Evolutionary conservation across 2,888 invertebrate species (phyloP).

Genomic region (Pachliopta kotzebuea): DNA sequence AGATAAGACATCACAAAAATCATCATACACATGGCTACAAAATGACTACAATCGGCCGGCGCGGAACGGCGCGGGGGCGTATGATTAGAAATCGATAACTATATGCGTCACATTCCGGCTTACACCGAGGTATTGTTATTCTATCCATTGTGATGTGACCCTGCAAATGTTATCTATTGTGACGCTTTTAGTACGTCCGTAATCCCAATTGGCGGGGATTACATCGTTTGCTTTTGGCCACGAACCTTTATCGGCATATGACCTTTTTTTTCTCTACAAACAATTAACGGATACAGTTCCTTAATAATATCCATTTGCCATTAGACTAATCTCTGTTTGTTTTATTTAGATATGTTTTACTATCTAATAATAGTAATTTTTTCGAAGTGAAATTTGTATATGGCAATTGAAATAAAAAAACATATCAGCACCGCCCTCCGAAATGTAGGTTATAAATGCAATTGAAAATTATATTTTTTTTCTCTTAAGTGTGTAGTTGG

Average conservation of each 20-base stretch:
- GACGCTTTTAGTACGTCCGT: constrained; percentile 58
- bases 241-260: constrained; percentile 35
- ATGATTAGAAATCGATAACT: constrained; percentile 74
- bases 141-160: constrained; percentile 56
- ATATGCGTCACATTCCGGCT: constrained; percentile 65
- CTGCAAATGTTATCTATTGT: constrained; percentile 55
- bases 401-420: too few relatives aligned
- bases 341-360: background rate
- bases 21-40: constrained; percentile 23
- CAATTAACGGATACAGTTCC: constrained; percentile 20
- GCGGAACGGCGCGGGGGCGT: constrained; percentile 53
- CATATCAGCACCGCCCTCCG: background rate
- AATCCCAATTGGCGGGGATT: constrained; percentile 71
- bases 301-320: constrained; percentile 10
- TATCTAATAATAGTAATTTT: background rate
- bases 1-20: constrained; percentile 28
- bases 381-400: too few relatives aligned
- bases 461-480: too few relatives aligned
- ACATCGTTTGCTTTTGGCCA: constrained; percentile 41
- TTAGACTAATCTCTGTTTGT: constrained; percentile 8
- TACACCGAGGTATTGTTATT: constrained; percentile 59
- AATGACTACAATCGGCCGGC: constrained; percentile 42
- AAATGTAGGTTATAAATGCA: background rate
- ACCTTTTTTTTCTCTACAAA: constrained; percentile 36
- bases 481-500: too few relatives aligned